Evolutionary conservation across 2,797 vertebrate genomes (phyloP), one percentile per base, ranked within the genome.

Genomic region (Rhadinocentrus ornatus): DNA sequence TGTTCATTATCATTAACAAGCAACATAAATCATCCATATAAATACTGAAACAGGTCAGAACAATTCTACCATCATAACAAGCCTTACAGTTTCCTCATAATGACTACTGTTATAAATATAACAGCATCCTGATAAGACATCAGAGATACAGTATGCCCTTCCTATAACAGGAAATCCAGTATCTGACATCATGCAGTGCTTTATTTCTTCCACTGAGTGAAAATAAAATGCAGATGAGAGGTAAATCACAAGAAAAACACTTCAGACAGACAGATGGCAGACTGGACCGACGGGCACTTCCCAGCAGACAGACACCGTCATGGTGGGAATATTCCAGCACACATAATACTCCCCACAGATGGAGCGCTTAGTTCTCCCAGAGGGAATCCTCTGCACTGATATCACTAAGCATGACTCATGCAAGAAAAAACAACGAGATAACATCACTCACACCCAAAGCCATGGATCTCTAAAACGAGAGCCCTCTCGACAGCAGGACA

Each of bases 351-450:
- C 65, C 80, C 71, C 69, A 66, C 86, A 89, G 87, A 85, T 78
- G 78, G 81, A 83, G 71, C 29, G 26, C 62, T 74, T 65, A 71
- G 62, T 70, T 78, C 77, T 46, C 76, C 71, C 69, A 79, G 57
- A 86, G 83, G 87, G 87, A 88, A 87, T 84, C 85, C 85, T 88
- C 73, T 35, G 56, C n/a, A 1, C 59, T 66, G 75, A 84, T 69
- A 76, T 63, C 29, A 29, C 81, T 75, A 64, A 66, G 66, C 77
- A 37, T 85, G 85, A 88, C 70, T 82, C 82, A 73, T 61, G 32
- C 69, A 53, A 52, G 54, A 73, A 62, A 71, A 83, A 76, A 80
- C 76, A 84, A 80, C 22, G 58, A 71, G 70, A 55, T 54, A 46
- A 73, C 59, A 60, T 57, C 56, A n/a, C 52, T 74, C 41, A 6